A percentile compares a stretch with the other conserved stretches of the same genome.
Evolutionary conservation across 2,113 vertebrate species (phyloP).

Genomic region (Dipodomys ordii): DNA sequence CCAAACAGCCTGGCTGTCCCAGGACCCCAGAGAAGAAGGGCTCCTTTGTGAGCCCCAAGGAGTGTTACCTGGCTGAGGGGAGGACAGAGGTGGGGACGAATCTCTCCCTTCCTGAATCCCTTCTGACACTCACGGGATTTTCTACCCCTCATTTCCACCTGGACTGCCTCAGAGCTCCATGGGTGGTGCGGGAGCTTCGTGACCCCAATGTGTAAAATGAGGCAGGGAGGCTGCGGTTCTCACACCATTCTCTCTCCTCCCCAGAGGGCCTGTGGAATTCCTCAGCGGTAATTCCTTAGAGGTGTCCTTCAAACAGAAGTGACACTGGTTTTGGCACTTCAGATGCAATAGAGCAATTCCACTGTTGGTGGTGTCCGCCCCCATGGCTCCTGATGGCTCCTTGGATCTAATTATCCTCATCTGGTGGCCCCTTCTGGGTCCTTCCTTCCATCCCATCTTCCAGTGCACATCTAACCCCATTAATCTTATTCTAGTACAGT

Average conservation of each 20-base stretch:
- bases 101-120: neutral
- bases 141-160: neutral
- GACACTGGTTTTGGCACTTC: neutral
- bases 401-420: no score
- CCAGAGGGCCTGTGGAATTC: neutral
- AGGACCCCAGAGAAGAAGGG: neutral
- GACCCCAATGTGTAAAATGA: neutral
- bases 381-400: neutral
- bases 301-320: neutral
- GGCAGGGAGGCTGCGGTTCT: neutral
- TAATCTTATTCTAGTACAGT: neutral
- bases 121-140: neutral
- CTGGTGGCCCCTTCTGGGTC: no score
- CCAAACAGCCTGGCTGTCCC: neutral
- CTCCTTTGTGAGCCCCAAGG: neutral
- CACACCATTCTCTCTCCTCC: neutral
- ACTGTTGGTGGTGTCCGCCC: neutral
- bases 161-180: neutral
- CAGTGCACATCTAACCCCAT: neutral
- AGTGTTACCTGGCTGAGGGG: fast-evolving
- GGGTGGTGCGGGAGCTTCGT: no score
- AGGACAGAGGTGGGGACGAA: neutral
- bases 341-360: neutral
- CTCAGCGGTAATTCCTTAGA: neutral
- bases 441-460: neutral